A percentile compares a stretch with the other conserved stretches of the same genome.
phyloP scores from a whole-genome alignment of 2,888 invertebrate species.

The Dynastes hyllus region DNA sequence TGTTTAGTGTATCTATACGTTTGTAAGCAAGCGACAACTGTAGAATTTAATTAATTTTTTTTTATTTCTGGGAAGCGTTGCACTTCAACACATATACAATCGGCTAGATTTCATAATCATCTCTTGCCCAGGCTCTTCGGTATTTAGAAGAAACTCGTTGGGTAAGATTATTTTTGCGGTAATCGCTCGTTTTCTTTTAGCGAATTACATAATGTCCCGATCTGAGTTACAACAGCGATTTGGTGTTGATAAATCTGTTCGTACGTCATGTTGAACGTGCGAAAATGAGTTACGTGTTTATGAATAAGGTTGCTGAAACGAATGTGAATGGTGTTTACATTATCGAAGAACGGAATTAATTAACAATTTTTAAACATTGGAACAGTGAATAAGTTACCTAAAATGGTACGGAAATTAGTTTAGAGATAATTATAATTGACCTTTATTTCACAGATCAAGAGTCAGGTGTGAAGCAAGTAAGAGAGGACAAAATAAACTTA shows the following conservation, averaged over 20 bases:
- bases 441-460: too few species aligned
- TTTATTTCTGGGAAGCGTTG: conserved; percentile 2
- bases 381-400: too few species aligned
- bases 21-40: background rate
- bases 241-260: background rate
- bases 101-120: conserved; percentile 1
- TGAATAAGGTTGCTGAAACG: background rate
- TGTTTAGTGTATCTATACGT: too few species aligned
- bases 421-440: too few species aligned
- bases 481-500: too few species aligned
- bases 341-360: too few species aligned
- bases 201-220: background rate
- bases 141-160: conserved; percentile 21
- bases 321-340: too few species aligned
- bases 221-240: background rate
- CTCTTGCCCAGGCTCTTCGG: background rate
- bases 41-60: background rate
- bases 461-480: too few species aligned
- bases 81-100: background rate
- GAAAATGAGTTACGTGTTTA: background rate
- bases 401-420: too few species aligned
- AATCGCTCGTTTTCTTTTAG: background rate
- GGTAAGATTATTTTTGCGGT: conserved; percentile 3
- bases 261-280: conserved; percentile 2
- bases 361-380: too few species aligned